Evolutionary conservation across 2,113 vertebrate genomes (phyloP), one percentile per base, ranked within the genome.

Genomic region (Channa maculata): DNA sequence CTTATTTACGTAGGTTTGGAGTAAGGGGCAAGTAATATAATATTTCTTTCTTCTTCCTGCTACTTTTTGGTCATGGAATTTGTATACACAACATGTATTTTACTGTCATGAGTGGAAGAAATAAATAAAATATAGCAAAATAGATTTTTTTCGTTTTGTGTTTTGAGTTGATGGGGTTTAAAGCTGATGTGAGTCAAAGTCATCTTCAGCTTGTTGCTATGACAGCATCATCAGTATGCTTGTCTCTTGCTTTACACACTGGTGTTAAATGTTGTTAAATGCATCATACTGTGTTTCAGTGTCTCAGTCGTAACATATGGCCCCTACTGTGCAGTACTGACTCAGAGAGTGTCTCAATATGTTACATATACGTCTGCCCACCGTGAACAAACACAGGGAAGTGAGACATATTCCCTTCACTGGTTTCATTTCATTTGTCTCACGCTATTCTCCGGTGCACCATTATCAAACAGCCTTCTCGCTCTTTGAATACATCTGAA

Each of bases 281-380:
- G 59, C 52, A 63, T 76, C 74, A 80, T 57, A 39, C 65, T 80
- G 80, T 71, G 70, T 84, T 86, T 68, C 46, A 60, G 44, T 83
- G 80, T 58, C 61, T 77, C 76, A 45, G 58, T 70, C 75, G 87
- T 88, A 79, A 93, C 90, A 78, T 69, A 91, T 90, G 74, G 84
- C 79, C 82, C 59, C 64, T 45, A 71, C 58, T 24, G 24, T 64
- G 38, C 55, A 75, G 74, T 66, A 61, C 68, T 60, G 78, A 60
- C 74, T 75, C 81, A 77, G 83, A 79, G 71, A 82, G 79, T 72
- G 80, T 72, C 77, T 85, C 75, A 76, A 70, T 83, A 72, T 85
- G 75, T 75, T 72, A 69, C 51, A 65, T 72, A 61, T 68, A 52
- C 15, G 44, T 52, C 3, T 8, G 52, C 53, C 58, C 45, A 37